Evolutionary conservation across 1,140 invertebrate species (phyloP).

Genomic region (Scaptodrosophila lebanonensis): DNA sequence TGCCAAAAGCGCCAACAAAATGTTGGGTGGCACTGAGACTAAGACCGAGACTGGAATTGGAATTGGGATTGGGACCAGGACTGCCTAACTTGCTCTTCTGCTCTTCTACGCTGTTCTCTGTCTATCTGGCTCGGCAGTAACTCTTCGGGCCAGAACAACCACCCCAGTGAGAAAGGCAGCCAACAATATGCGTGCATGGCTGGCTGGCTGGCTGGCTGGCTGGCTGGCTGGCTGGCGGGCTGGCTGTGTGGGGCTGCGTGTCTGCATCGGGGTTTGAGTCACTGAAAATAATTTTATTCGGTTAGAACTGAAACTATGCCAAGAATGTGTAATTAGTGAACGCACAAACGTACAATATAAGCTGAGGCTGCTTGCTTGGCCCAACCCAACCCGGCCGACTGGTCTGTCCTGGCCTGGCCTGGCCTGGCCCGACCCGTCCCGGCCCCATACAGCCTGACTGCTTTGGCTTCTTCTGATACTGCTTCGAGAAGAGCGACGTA

Average conservation of each 20-base stretch:
- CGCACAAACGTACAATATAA: conserved; percentile 78
- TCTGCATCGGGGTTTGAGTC: conserved; percentile 31
- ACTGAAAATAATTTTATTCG: conserved; percentile 66
- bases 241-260: background rate
- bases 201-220: background rate
- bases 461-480: conserved; percentile 1
- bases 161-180: background rate
- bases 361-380: too few species aligned
- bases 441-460: too few species aligned
- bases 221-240: background rate
- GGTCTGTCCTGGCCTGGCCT: too few species aligned
- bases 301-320: conserved; percentile 85
- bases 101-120: too few species aligned
- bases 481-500: conserved; percentile 7
- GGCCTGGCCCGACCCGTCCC: too few species aligned
- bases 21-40: too few species aligned
- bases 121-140: conserved; percentile 12
- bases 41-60: too few species aligned
- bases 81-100: too few species aligned
- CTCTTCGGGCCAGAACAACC: conserved; percentile 12
- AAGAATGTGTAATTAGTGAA: conserved; percentile 94
- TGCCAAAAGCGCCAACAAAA: too few species aligned
- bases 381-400: too few species aligned
- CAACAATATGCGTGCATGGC: conserved; percentile 29
- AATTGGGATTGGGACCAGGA: too few species aligned